A percentile compares a stretch with the other conserved stretches of the same genome.
phyloP scores from a whole-genome alignment of 2,113 vertebrate genomes.

The Pedionomus torquatus region DNA sequence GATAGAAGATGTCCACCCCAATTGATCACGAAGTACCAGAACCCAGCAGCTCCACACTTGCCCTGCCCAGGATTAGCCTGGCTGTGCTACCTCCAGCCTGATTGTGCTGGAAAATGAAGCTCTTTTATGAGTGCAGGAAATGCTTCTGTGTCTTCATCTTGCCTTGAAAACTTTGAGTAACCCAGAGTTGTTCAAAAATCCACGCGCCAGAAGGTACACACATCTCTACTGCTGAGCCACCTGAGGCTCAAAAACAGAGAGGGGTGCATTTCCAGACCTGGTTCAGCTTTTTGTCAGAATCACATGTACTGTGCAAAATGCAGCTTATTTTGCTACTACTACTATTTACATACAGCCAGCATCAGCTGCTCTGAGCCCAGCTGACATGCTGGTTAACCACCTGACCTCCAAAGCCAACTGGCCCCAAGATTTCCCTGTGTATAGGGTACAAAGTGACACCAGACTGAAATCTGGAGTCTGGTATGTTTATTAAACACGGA shows the following conservation, averaged over 20 bases:
- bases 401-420: too few relatives aligned
- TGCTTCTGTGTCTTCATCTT: fast-evolving
- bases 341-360: background rate
- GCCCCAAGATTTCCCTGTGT: fast-evolving
- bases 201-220: fast-evolving
- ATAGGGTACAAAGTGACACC: fast-evolving
- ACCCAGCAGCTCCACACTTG: fast-evolving
- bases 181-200: background rate
- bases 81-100: background rate
- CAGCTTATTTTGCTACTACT: background rate
- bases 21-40: background rate
- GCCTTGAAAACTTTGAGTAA: fast-evolving
- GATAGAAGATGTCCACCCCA: fast-evolving
- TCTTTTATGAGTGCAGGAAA: background rate
- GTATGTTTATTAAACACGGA: background rate
- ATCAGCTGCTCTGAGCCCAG: too few relatives aligned
- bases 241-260: fast-evolving
- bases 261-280: background rate
- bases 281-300: background rate
- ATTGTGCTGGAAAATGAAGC: background rate
- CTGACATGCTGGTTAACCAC: too few relatives aligned
- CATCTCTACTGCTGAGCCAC: background rate
- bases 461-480: background rate
- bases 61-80: fast-evolving
- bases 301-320: fast-evolving